Evolutionary conservation across 2,888 invertebrate species (phyloP).

Genomic region (Altica lythri): DNA sequence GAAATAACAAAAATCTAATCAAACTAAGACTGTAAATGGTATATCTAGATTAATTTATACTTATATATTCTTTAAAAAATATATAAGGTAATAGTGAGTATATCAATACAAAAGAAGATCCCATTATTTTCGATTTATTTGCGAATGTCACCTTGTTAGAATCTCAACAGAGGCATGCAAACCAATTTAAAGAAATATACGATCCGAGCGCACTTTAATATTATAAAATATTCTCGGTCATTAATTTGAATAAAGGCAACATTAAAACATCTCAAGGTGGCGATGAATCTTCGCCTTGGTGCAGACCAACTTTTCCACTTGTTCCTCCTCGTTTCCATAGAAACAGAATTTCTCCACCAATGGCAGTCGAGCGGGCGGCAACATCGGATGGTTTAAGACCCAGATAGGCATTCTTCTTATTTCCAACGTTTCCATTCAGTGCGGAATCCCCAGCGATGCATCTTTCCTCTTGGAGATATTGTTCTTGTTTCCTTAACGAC

Average conservation of each 20-base stretch:
- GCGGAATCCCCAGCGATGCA: constrained; percentile 56
- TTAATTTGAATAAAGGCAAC: constrained; percentile 60
- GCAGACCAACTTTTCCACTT: constrained; percentile 50
- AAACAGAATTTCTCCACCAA: constrained; percentile 55
- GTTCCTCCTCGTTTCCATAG: constrained; percentile 57
- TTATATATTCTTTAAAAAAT: not conserved
- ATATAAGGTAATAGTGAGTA: no score
- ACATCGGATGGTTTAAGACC: constrained; percentile 56
- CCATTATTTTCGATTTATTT: constrained; percentile 9
- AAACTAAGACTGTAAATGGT: no score
- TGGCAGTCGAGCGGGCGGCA: constrained; percentile 53
- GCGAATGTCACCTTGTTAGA: constrained; percentile 32
- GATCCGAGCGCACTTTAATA: constrained; percentile 52
- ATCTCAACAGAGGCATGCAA: constrained; percentile 43
- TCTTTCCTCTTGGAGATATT: constrained; percentile 53
- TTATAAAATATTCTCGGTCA: constrained; percentile 55
- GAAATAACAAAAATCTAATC: no score
- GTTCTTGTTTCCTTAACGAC: constrained; percentile 56
- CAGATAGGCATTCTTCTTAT: constrained; percentile 49
- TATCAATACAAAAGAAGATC: no score
- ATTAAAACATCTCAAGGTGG: constrained; percentile 60
- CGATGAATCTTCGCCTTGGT: constrained; percentile 54
- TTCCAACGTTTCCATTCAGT: constrained; percentile 54
- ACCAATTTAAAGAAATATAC: constrained; percentile 54
- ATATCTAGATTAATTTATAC: no score